Evolutionary conservation across 2,797 vertebrate species (phyloP).

Genomic region (Sphaeramia orbicularis): DNA sequence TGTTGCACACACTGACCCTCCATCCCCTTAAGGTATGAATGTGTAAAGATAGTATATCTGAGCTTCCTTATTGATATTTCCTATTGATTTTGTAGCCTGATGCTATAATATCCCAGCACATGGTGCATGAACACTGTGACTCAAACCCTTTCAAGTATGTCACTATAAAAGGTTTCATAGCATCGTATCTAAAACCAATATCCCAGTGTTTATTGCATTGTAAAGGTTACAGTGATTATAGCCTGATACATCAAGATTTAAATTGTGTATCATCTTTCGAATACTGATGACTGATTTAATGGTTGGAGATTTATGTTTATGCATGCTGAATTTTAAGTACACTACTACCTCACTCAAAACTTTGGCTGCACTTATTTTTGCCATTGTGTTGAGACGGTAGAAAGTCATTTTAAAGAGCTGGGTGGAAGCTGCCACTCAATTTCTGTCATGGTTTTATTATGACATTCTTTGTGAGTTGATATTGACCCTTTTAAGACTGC

Average conservation of each 20-base stretch:
- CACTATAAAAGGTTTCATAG: neutral
- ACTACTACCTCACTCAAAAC: neutral
- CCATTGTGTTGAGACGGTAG: neutral
- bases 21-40: neutral
- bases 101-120: constrained; percentile 11
- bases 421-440: neutral
- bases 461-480: neutral
- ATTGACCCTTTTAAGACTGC: too few species aligned
- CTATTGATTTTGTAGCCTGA: constrained; percentile 42
- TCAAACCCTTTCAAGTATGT: neutral
- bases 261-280: constrained; percentile 46
- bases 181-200: neutral
- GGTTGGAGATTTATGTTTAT: constrained; percentile 40
- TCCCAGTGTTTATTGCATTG: neutral
- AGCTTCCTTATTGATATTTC: constrained; percentile 37
- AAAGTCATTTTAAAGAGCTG: neutral
- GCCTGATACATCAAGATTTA: neutral
- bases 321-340: constrained; percentile 29
- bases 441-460: neutral
- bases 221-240: neutral
- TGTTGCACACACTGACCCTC: neutral
- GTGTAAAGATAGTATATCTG: constrained; percentile 9
- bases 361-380: neutral
- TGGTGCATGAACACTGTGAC: constrained; percentile 14
- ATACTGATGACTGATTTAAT: constrained; percentile 58